Conservation (phyloP, 2,888 invertebrate genomes). For the Dorcus hopei region DNA sequence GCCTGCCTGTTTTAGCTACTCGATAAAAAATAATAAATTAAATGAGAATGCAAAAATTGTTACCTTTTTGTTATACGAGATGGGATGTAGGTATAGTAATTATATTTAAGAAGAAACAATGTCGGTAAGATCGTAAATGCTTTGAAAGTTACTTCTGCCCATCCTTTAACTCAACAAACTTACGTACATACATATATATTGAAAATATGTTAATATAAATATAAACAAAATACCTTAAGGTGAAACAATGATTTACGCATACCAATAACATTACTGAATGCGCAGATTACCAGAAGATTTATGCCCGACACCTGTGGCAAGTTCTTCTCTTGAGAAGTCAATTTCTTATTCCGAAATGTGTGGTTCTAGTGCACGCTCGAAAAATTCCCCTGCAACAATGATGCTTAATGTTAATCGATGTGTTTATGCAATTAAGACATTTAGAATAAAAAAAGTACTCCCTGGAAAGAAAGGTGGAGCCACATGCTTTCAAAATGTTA, state of each 20-base stretch:
- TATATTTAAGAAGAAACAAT: no score
- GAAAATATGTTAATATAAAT: slow-evolving; percentile 22
- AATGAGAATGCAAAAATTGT: no score
- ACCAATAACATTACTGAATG: slow-evolving; percentile 18
- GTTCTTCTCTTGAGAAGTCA: slow-evolving; percentile 14
- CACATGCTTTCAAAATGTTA: slow-evolving; percentile 18
- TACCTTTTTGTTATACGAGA: no score
- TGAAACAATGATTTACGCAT: slow-evolving; percentile 16
- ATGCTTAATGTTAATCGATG: background rate
- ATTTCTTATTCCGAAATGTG: slow-evolving; percentile 11
- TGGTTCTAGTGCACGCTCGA: background rate
- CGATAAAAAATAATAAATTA: no score
- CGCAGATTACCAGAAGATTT: slow-evolving; percentile 17
- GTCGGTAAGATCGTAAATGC: no score
- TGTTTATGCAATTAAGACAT: slow-evolving; percentile 12
- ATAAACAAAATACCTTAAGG: slow-evolving; percentile 21
- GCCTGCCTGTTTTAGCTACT: no score
- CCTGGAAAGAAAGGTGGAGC: slow-evolving; percentile 11
- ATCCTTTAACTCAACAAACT: no score
- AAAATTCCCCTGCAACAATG: background rate
- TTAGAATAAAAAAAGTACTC: slow-evolving; percentile 5
- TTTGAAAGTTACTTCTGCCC: no score
- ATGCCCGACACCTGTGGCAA: slow-evolving; percentile 11
- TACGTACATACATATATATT: slow-evolving; percentile 5
- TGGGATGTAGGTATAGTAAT: no score